These are phyloP conservation scores for Strigops habroptila DNA, from an alignment of 2,113 vertebrate genomes.

Conservation along the genomic window DNA sequence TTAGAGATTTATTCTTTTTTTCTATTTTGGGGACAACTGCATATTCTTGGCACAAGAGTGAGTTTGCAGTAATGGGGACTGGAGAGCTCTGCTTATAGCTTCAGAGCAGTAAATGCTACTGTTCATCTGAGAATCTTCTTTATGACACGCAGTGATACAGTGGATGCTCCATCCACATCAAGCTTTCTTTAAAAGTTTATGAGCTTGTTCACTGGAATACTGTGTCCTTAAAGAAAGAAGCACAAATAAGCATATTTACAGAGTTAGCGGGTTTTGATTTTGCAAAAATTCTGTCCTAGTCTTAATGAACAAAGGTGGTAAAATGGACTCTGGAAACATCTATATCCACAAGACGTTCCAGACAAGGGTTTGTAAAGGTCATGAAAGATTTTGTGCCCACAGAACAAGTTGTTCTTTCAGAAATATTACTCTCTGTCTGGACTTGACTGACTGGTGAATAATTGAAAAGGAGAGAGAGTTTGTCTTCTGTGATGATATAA, in stretches of 20 bases:
- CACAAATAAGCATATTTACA: neutral
- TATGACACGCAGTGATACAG: neutral
- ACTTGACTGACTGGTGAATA: neutral
- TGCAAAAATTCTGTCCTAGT: neutral
- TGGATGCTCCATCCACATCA: neutral
- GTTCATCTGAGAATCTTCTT: neutral
- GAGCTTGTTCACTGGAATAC: neutral
- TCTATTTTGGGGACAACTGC: neutral
- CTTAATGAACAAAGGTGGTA: neutral
- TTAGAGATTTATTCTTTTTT: neutral
- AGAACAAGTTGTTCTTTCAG: neutral
- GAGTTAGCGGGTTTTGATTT: neutral
- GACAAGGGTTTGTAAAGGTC: neutral
- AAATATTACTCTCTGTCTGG: neutral
- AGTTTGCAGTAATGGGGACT: neutral
- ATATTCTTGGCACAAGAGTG: neutral
- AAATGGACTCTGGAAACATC: neutral
- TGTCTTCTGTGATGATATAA: neutral
- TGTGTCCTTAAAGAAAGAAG: neutral
- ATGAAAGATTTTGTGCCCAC: neutral
- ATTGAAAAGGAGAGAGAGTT: neutral
- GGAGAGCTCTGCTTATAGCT: neutral
- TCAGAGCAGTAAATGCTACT: neutral
- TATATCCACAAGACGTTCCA: neutral
- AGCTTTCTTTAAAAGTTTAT: neutral